phyloP scores from a whole-genome alignment of 2,113 vertebrate species.

The Eptesicus fuscus region DNA sequence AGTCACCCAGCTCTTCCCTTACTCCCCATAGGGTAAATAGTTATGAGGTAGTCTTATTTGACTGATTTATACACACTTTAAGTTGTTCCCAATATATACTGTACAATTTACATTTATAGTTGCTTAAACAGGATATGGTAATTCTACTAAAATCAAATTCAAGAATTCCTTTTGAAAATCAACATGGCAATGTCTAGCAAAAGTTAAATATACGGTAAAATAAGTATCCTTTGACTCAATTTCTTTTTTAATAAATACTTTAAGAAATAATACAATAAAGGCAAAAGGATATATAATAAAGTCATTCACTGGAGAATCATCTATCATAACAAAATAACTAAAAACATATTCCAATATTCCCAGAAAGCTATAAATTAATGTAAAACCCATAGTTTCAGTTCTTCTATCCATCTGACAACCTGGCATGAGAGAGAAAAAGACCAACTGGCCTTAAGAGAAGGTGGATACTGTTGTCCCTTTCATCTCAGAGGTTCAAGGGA shows the following conservation, averaged over 20 bases:
- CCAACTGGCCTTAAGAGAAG: not conserved
- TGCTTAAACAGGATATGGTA: not conserved
- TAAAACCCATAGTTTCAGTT: constrained; percentile 10
- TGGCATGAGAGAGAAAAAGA: not conserved
- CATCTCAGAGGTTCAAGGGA: not conserved
- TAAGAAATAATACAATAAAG: constrained; percentile 16
- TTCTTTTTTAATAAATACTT: constrained; percentile 14
- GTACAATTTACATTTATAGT: not conserved
- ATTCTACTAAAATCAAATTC: constrained; percentile 30
- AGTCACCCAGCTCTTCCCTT: not conserved
- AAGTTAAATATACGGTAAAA: not conserved
- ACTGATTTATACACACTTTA: not conserved
- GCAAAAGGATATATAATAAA: not conserved
- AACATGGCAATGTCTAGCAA: not conserved
- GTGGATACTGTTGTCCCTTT: not conserved
- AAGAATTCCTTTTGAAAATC: constrained; percentile 30
- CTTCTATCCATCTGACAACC: not conserved
- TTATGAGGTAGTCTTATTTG: not conserved
- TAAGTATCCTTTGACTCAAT: not conserved
- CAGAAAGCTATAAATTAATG: not conserved
- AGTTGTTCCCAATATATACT: not conserved
- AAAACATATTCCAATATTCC: not conserved
- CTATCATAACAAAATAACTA: constrained; percentile 25
- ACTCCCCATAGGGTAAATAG: not conserved
- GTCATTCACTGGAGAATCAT: not conserved